phyloP scores from a whole-genome alignment of 2,888 invertebrate genomes.

The Hirtodrosophila alboralis region DNA sequence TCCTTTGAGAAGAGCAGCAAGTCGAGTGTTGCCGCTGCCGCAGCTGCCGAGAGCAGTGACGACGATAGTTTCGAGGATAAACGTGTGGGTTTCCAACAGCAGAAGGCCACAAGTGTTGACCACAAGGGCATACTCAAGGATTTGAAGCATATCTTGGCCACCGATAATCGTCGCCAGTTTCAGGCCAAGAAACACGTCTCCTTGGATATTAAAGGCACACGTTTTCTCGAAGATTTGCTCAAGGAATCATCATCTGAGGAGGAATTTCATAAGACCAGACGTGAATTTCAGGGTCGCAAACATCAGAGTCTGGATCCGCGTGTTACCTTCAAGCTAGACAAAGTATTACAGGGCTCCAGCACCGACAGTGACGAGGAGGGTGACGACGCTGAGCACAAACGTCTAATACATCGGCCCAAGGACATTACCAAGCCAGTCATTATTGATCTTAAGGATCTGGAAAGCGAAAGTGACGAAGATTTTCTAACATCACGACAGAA shows the following conservation, averaged over 20 bases:
- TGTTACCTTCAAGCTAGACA: slow-evolving; percentile 84
- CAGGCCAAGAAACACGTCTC: slow-evolving; percentile 84
- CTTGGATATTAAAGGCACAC: slow-evolving; percentile 83
- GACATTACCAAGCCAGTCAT: slow-evolving; percentile 84
- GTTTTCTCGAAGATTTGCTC: slow-evolving; percentile 83
- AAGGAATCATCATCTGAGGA: slow-evolving; percentile 84
- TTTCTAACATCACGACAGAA: slow-evolving; percentile 86
- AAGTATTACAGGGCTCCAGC: slow-evolving; percentile 81
- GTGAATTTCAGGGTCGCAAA: slow-evolving; percentile 84
- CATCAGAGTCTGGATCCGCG: slow-evolving; percentile 84
- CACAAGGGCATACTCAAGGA: slow-evolving; percentile 84
- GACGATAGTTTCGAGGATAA: slow-evolving; percentile 84
- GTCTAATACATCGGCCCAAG: slow-evolving; percentile 83
- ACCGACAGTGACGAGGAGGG: slow-evolving; percentile 83
- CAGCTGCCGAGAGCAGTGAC: slow-evolving; percentile 81
- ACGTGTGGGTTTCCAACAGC: slow-evolving; percentile 83
- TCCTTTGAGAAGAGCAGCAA: slow-evolving; percentile 77
- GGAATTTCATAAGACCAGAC: slow-evolving; percentile 83
- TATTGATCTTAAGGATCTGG: slow-evolving; percentile 84
- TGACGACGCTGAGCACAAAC: slow-evolving; percentile 83
- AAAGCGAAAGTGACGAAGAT: slow-evolving; percentile 84
- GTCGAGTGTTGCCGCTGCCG: slow-evolving; percentile 3
- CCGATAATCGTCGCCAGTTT: slow-evolving; percentile 83
- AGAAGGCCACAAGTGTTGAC: slow-evolving; percentile 84
- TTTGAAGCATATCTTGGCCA: slow-evolving; percentile 82